These are phyloP conservation scores for Zygogramma bicolorata DNA, from an alignment of 2,888 invertebrate genomes.

Conservation along the genomic window DNA sequence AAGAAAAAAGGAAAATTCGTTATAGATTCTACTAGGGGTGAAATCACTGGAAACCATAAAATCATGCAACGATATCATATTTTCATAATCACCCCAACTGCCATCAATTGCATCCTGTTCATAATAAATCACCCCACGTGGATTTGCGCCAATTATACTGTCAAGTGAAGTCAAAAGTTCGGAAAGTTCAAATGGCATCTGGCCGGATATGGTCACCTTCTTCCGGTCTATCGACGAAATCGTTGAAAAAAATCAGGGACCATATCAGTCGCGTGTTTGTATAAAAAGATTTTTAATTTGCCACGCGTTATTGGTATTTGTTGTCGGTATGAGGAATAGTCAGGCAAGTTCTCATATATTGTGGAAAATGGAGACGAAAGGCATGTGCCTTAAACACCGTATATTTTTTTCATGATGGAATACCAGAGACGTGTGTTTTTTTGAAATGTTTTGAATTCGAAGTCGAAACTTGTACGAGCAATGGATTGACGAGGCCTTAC, in stretches of 20 bases:
- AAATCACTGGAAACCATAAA: not conserved
- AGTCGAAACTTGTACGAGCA: no score
- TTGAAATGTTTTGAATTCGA: no score
- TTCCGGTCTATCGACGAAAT: conserved; percentile 52
- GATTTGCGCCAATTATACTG: conserved; percentile 47
- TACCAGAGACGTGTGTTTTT: no score
- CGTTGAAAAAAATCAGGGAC: conserved; percentile 16
- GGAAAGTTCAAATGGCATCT: conserved; percentile 38
- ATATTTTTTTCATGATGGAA: no score
- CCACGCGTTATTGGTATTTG: conserved; percentile 16
- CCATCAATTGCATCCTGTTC: conserved; percentile 25
- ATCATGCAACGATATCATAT: conserved; percentile 4
- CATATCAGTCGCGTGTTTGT: conserved; percentile 20
- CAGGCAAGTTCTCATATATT: not conserved
- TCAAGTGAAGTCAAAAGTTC: conserved; percentile 52
- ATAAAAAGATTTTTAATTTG: conserved; percentile 19
- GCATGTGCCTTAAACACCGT: no score
- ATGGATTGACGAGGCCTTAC: no score
- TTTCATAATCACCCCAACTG: conserved; percentile 14
- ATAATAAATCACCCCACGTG: conserved; percentile 38
- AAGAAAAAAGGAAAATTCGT: not conserved
- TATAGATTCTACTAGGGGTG: not conserved
- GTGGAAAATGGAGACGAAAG: not conserved
- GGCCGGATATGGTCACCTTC: conserved; percentile 61
- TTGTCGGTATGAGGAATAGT: not conserved